Evolutionary conservation across 2,797 vertebrate genomes (phyloP), one percentile per base, ranked within the genome.

Genomic region (Acropternis orthonyx): DNA sequence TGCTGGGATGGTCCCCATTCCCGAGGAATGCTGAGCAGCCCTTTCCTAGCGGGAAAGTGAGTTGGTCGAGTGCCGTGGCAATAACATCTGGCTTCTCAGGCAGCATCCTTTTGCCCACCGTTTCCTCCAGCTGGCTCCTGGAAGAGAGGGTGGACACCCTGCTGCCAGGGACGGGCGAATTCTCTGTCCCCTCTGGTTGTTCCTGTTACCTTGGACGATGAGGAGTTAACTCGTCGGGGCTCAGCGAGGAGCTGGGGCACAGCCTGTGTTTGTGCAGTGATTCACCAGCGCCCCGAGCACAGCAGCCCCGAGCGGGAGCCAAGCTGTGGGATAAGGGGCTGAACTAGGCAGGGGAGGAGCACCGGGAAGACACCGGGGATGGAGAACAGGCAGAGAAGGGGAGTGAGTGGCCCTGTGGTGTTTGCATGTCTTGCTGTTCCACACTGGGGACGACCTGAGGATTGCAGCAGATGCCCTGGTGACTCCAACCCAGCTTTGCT

Each of bases 321-420:
- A 3, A 49, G 32, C 27, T 74, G 49, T 2, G 14, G 5, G 15
- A 16, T 14, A 5, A 44, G 17, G 37, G 39, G 23, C 67, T 44
- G 36, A 41, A 3, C 58, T 2, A 2, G 61, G 56, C 27, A 67
- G 65, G 17, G 9, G 9, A 54, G 13, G 52, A 72, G 51, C 63
- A 5, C 12, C 3, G 48, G 28, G n/a, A 30, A 34, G 49, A 23
- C 67, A 24, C 14, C 2, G 2, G 39, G 62, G 28, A 11, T 12
- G 8, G 14, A 55, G 21, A 55, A 9, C 34, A 30, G 39, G 36
- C 22, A 58, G 30, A 63, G 20, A 27, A 73, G 14, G 21, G 22
- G 32, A 43, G 11, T 0, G 3, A 68, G 37, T 5, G 2, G 22
- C 16, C 14, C 13, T 0, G 39, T 0, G 2, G 3, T 10, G 6